Conservation (phyloP, 2,797 vertebrate genomes). For the Eutrigla gurnardus region DNA sequence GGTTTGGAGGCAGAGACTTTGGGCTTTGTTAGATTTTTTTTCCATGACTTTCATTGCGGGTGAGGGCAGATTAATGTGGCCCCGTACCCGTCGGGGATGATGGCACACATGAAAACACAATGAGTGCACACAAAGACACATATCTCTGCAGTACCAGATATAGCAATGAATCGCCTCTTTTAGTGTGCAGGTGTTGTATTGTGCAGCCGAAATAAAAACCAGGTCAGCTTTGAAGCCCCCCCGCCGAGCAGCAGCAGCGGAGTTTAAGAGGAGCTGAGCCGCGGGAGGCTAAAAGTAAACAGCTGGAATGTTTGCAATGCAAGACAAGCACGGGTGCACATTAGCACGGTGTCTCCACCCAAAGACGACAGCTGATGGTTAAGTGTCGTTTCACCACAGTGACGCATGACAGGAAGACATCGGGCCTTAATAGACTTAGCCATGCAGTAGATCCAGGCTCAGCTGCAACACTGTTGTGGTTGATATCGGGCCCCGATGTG, state of each 20-base stretch:
- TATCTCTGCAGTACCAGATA: slow-evolving; percentile 47
- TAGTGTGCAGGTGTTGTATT: slow-evolving; percentile 60
- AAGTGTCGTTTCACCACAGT: slow-evolving; percentile 14
- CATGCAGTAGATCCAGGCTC: slow-evolving; percentile 45
- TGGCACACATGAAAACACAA: slow-evolving; percentile 54
- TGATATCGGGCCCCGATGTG: slow-evolving; percentile 52
- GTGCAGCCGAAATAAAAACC: slow-evolving; percentile 58
- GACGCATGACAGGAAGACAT: slow-evolving; percentile 54
- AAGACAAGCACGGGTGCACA: slow-evolving; percentile 5
- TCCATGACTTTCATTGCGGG: slow-evolving; percentile 57
- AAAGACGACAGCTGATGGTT: slow-evolving; percentile 22
- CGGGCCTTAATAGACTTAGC: slow-evolving; percentile 47
- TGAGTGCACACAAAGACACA: slow-evolving; percentile 39
- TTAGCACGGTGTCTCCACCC: not conserved
- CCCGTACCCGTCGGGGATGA: slow-evolving; percentile 47
- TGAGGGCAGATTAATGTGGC: slow-evolving; percentile 62
- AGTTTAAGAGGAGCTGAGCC: slow-evolving; percentile 28
- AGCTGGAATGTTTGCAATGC: slow-evolving; percentile 49
- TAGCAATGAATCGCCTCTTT: slow-evolving; percentile 57
- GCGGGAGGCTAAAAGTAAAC: slow-evolving; percentile 31
- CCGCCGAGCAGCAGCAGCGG: slow-evolving; percentile 13
- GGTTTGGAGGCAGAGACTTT: slow-evolving; percentile 60
- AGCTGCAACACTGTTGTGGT: slow-evolving; percentile 27
- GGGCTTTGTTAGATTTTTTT: slow-evolving; percentile 58
- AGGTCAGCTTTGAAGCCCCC: slow-evolving; percentile 58